Evolutionary conservation across 64 coral and sea anemone genomes (phyloP), one percentile per base, ranked within the genome.

Genomic region (Trachythela sp.): DNA sequence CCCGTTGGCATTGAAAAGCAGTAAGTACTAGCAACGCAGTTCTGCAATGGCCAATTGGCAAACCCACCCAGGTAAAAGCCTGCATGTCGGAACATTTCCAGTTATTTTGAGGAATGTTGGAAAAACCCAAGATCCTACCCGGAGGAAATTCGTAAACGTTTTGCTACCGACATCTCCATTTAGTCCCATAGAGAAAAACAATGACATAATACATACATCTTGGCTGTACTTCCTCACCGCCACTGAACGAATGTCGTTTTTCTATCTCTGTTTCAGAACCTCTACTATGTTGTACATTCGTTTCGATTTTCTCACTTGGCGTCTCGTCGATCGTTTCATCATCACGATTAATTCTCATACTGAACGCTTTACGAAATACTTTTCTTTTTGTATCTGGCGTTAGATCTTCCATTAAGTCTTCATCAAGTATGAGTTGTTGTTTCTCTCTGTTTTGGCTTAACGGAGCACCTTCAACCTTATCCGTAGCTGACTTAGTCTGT

Each of bases 331-430:
- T 10, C 9, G 31, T 35, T 39, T 36, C 32, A 10, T 80, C 9
- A 34, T 80, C 30, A 29, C 37, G 75, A 36, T 38, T 35, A 80
- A 80, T 80, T 80, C 75, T 80, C 17, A 37, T 35, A 0, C 17
- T 80, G 37, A 80, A 80, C 75, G 75, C 75, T 80, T 80, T 39
- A 9, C 75, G 75, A 39, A 80, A 80, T 15, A 80, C 37, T 80
- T 80, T 80, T 22, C 75, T 80, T 80, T 18, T 35, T 30, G 75
- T 80, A 2, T 80, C 10, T 15, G 75, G 75, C 30, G 75, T 37
- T 17, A 80, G 33, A 80, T 80, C 75, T 39, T 35, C 27, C 75
- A 80, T 80, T 36, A 80, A 37, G 15, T 38, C 35, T 80, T 80
- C 75, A 80, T 80, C 32, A 14, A 80, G 75, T 39, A 1, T 30